A percentile compares a stretch with the other conserved stretches of the same genome.
These are phyloP conservation scores for Clavelina lepadiformis DNA, from an alignment of 23 tunicate genomes.

Conservation along the genomic window DNA sequence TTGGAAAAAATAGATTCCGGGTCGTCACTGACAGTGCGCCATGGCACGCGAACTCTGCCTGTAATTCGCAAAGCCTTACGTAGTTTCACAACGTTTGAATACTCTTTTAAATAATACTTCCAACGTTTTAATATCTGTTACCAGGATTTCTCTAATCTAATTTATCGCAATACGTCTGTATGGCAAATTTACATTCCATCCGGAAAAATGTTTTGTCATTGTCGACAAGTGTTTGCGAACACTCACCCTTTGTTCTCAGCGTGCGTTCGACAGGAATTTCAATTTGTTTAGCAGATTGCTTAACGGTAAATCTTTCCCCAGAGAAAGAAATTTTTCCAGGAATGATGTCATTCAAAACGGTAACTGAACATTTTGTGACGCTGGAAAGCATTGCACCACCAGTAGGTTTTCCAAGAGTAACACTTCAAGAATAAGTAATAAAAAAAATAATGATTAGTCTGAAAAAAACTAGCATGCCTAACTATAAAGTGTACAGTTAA, in stretches of 20 bases:
- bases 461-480: too few species aligned
- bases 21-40: constrained; percentile 43
- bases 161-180: background rate
- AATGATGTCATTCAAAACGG: constrained; percentile 72
- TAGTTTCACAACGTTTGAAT: too few species aligned
- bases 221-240: background rate
- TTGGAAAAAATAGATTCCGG: constrained; percentile 38
- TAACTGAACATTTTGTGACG: constrained; percentile 60
- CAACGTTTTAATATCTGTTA: too few species aligned
- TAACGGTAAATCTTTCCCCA: constrained; percentile 23
- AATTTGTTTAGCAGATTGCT: constrained; percentile 72
- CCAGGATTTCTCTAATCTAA: background rate
- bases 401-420: constrained; percentile 68
- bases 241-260: constrained; percentile 51
- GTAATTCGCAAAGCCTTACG: background rate
- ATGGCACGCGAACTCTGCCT: constrained; percentile 88
- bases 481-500: too few species aligned
- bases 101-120: too few species aligned
- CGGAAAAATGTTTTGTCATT: background rate
- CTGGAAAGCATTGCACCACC: constrained; percentile 79
- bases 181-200: background rate
- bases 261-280: constrained; percentile 46
- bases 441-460: too few species aligned
- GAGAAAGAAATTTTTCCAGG: constrained; percentile 49
- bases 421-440: constrained; percentile 24